A percentile compares a stretch with the other conserved stretches of the same genome.
These are phyloP conservation scores for Cynocephalus volans DNA, from an alignment of 2,113 vertebrate species.

Conservation along the genomic window DNA sequence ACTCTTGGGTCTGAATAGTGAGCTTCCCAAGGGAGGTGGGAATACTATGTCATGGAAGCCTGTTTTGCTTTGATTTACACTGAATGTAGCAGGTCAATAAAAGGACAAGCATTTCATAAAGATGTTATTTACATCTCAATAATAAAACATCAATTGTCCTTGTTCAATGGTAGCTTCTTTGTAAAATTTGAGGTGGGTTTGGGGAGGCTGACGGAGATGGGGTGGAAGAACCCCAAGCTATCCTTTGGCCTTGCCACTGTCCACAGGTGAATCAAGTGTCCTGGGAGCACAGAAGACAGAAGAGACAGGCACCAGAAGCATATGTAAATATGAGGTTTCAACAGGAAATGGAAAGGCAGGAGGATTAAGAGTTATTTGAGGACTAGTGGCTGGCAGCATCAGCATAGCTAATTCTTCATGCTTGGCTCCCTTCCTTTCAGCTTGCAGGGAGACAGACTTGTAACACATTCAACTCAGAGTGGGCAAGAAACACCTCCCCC, in stretches of 20 bases:
- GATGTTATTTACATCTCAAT: not conserved
- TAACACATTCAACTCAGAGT: not conserved
- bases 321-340: not conserved
- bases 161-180: not conserved
- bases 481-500: not conserved
- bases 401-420: not conserved
- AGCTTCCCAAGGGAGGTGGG: not conserved
- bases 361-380: not conserved
- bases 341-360: not conserved
- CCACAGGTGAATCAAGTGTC: not conserved
- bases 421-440: not conserved
- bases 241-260: not conserved
- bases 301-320: not conserved
- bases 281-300: not conserved
- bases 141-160: conserved; percentile 10
- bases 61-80: not conserved
- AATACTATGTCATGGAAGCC: not conserved
- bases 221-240: not conserved
- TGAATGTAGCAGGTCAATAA: not conserved
- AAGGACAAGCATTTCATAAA: not conserved
- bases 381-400: not conserved
- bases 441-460: not conserved
- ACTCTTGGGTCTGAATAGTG: not conserved
- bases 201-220: not conserved
- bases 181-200: not conserved